Conservation (phyloP, 1,140 invertebrate genomes). For the Drosophila santomea region DNA sequence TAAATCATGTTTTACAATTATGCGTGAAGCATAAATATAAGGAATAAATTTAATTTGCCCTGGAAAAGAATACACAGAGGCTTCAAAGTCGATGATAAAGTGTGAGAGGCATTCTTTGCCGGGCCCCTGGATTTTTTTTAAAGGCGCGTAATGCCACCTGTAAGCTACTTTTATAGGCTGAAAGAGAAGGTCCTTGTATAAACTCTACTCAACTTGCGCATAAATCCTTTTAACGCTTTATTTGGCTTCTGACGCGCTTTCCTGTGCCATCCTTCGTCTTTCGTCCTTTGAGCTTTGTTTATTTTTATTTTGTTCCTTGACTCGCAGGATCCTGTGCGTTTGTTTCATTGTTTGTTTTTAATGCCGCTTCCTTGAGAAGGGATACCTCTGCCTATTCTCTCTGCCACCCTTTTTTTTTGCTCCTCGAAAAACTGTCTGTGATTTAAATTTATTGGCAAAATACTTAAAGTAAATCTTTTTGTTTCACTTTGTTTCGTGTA, state of each 20-base stretch:
- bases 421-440: conserved; percentile 55
- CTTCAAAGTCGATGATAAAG: conserved; percentile 20
- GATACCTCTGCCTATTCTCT: conserved; percentile 8
- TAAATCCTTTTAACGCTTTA: conserved; percentile 82
- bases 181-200: conserved; percentile 4
- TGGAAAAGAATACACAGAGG: not conserved
- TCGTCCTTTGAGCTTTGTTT: conserved; percentile 39
- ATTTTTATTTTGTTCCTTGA: conserved; percentile 34
- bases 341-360: conserved; percentile 44
- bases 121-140: not conserved
- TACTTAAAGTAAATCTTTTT: conserved; percentile 79
- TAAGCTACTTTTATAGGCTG: conserved; percentile 28
- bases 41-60: conserved; percentile 63
- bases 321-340: conserved; percentile 23
- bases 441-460: conserved; percentile 84
- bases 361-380: conserved; percentile 13
- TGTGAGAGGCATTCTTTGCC: conserved; percentile 8
- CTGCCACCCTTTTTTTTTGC: conserved; percentile 10
- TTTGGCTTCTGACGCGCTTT: conserved; percentile 65
- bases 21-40: conserved; percentile 48
- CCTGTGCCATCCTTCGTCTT: conserved; percentile 1
- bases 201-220: conserved; percentile 38
- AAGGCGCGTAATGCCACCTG: conserved; percentile 29
- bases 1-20: conserved; percentile 79
- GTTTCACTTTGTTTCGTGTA: conserved; percentile 26